A percentile compares a stretch with the other conserved stretches of the same genome.
Evolutionary conservation across 2,797 vertebrate genomes (phyloP).

Genomic region (Sebastes hubbsi): DNA sequence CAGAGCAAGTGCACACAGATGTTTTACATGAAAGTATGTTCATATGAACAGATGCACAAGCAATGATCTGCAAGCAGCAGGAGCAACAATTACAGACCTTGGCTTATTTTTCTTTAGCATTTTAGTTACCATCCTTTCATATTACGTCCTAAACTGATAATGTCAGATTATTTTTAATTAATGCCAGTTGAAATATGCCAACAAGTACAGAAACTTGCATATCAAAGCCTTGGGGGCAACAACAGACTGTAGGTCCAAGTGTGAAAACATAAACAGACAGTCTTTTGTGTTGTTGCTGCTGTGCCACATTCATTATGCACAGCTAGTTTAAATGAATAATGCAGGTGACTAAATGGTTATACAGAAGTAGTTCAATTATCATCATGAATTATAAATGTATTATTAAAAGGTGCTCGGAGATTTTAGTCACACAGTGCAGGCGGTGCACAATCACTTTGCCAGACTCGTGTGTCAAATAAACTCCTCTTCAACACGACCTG

Average conservation of each 20-base stretch:
- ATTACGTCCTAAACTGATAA: not conserved
- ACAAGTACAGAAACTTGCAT: constrained; percentile 17
- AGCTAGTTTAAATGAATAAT: constrained; percentile 75
- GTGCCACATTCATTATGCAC: constrained; percentile 76
- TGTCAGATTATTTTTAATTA: constrained; percentile 12
- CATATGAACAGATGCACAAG: not conserved
- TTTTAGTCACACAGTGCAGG: constrained; percentile 63
- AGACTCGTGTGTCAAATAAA: constrained; percentile 37
- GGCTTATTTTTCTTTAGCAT: not conserved
- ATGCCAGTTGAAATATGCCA: constrained; percentile 24
- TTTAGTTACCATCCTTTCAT: not conserved
- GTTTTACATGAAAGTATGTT: not conserved
- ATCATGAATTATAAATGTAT: constrained; percentile 76
- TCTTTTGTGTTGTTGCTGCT: constrained; percentile 55
- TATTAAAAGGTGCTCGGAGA: constrained; percentile 71
- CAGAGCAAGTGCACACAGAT: not conserved
- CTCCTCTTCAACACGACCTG: constrained; percentile 10
- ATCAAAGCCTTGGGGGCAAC: constrained; percentile 27
- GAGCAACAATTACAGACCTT: not conserved
- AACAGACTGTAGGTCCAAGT: constrained; percentile 22
- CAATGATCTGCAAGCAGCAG: not conserved
- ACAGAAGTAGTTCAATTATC: constrained; percentile 77
- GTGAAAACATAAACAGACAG: constrained; percentile 53
- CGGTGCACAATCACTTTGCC: constrained; percentile 37
- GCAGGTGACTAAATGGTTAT: constrained; percentile 73